phyloP scores from a whole-genome alignment of 2,888 invertebrate species.

The Cremastinae sp. region DNA sequence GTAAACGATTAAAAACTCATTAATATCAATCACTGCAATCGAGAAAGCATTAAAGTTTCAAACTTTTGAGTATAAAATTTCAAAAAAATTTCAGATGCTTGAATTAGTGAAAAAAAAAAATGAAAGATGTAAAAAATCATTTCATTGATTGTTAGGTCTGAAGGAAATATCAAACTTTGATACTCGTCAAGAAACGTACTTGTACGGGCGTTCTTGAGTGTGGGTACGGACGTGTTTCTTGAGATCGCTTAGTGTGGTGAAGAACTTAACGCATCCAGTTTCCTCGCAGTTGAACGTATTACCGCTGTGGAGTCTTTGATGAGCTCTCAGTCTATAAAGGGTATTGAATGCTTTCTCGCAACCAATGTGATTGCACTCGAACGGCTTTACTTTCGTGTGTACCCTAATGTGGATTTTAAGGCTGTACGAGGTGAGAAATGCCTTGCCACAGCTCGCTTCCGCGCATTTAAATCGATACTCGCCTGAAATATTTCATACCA shows the following conservation, averaged over 20 bases:
- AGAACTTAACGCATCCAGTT: slow-evolving; percentile 92
- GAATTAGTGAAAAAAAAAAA: neutral
- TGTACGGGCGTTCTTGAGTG: slow-evolving; percentile 94
- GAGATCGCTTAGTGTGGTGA: slow-evolving; percentile 96
- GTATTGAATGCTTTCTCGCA: slow-evolving; percentile 98
- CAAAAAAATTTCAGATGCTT: neutral
- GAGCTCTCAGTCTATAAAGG: slow-evolving; percentile 93
- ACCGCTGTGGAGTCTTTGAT: slow-evolving; percentile 95
- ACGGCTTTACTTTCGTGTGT: slow-evolving; percentile 96
- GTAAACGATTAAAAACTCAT: neutral
- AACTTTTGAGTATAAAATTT: neutral
- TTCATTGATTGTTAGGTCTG: neutral
- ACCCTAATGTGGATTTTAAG: slow-evolving; percentile 96
- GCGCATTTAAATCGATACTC: slow-evolving; percentile 96
- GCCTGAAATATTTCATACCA: slow-evolving; percentile 83
- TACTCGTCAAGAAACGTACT: slow-evolving; percentile 82
- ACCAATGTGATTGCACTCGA: slow-evolving; percentile 90
- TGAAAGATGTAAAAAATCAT: neutral
- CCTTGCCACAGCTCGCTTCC: slow-evolving; percentile 93
- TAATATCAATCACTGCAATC: neutral
- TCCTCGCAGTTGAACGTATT: slow-evolving; percentile 96
- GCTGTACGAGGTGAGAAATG: slow-evolving; percentile 96
- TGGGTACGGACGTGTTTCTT: slow-evolving; percentile 97
- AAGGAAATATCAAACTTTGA: slow-evolving; percentile 5
- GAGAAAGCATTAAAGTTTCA: neutral